Conservation (phyloP, 2,888 invertebrate species). For the Acanthosepion esculentum region DNA sequence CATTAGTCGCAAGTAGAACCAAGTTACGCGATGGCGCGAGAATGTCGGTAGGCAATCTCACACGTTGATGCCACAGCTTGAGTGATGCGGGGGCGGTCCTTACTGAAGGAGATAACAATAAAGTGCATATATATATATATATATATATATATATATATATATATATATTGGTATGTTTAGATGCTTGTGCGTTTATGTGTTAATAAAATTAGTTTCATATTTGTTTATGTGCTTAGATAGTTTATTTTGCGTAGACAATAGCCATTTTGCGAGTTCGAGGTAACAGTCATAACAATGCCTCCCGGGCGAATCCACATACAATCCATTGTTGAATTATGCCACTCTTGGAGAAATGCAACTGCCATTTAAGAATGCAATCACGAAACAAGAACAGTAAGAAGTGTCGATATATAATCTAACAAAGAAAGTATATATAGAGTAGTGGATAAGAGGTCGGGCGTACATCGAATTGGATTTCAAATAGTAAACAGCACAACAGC, state of each 20-base stretch:
- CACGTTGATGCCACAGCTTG: background rate
- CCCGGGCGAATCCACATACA: background rate
- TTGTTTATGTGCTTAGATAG: background rate
- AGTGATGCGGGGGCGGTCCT: background rate
- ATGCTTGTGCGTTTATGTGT: background rate
- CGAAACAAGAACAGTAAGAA: background rate
- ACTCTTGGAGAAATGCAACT: background rate
- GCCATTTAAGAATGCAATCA: background rate
- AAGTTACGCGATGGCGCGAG: background rate
- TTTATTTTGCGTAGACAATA: background rate
- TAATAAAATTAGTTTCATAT: background rate
- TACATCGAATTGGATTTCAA: background rate
- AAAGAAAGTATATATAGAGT: background rate
- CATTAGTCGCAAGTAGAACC: background rate
- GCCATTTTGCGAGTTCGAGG: background rate
- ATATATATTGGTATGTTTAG: background rate
- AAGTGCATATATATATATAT: background rate
- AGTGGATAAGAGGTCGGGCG: background rate
- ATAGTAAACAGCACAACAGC: no score
- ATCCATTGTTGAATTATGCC: background rate
- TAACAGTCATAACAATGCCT: background rate
- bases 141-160: slow-evolving; percentile 23
- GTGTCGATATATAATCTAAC: background rate
- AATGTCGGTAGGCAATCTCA: background rate
- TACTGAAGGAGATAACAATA: background rate